Base-by-base conservation (phyloP, 2,888 invertebrate species). In the Abscondita cerata region DNA sequence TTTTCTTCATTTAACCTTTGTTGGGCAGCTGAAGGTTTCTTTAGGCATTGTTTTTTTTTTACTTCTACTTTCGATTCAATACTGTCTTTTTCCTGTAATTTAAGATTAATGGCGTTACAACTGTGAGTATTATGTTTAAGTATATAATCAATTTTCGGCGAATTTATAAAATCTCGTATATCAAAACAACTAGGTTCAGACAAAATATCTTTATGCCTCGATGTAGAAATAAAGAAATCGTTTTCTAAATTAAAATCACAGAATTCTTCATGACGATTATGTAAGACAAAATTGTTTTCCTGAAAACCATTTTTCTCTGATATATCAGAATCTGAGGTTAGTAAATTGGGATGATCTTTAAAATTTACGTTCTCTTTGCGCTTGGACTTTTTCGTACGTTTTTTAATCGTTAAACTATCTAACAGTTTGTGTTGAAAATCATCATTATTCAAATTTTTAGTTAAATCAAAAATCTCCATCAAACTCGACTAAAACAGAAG, bases 341-440 rank as follows among this genome's bases (percentile, higher is more conserved):
- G 5, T 15, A 25, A 55, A 9, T 61, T 46, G 2, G 67, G 62
- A 56, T 69, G 62, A 33, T 50, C 31, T 15, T 52, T 46, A 46
- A 68, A 61, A 12, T 47, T 40, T n/a, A 16, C 4, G 19, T 59
- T 19, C 48, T 13, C 13, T 18, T 53, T 62, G 16, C 15, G 15
- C n/a, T 47, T 44, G 1, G n/a, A 20, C 13, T 50, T 52, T 33
- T 40, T 13, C 18, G 31, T 50, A 12, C 20, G 18, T 31, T 25
- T 12, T 50, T 41, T 25, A 3, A 34, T 5, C 41, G 41, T 13
- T 15, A 57, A 50, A 40, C 40, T 50, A n/a, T 53, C 50, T 11
- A 51, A 15, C 38, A 59, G 11, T 51, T 51, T 62, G 6, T 18
- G 19, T 33, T 50, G 19, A 6, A 54, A 44, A 31, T 18, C 4